These are phyloP conservation scores for Saccopteryx bilineata DNA, from an alignment of 2,113 vertebrate genomes.

Conservation along the genomic window DNA sequence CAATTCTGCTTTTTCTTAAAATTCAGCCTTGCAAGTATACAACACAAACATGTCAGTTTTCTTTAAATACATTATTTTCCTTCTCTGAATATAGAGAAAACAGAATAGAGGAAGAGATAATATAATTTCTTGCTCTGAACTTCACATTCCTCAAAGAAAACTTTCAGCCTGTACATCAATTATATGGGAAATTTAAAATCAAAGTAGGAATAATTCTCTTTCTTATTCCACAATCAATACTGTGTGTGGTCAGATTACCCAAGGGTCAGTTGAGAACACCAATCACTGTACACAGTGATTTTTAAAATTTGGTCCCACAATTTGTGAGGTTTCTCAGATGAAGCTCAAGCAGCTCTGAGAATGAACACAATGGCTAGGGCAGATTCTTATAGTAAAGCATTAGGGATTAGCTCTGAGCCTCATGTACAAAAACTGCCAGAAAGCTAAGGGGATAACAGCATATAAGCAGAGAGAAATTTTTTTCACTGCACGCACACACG, in stretches of 20 bases:
- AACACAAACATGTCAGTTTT: not conserved
- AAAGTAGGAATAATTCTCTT: constrained; percentile 59
- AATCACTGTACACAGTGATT: not conserved
- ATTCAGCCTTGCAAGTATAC: not conserved
- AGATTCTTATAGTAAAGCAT: constrained; percentile 45
- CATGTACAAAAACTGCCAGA: constrained; percentile 11
- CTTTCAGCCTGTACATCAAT: not conserved
- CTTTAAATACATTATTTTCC: constrained; percentile 42
- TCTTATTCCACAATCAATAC: constrained; percentile 35
- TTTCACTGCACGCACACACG: not conserved
- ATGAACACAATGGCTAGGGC: constrained; percentile 48
- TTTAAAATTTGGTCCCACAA: constrained; percentile 12
- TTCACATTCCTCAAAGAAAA: constrained; percentile 29
- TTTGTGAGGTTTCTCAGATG: constrained; percentile 63
- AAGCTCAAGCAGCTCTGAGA: constrained; percentile 58
- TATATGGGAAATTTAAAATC: constrained; percentile 54
- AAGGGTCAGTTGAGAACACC: not conserved
- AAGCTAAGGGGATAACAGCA: not conserved
- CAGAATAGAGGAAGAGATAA: not conserved
- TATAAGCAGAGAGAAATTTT: constrained; percentile 17
- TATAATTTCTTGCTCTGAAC: not conserved
- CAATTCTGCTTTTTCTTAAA: constrained; percentile 15
- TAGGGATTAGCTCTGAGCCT: constrained; percentile 29
- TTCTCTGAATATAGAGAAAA: constrained; percentile 40
- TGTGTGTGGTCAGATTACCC: constrained; percentile 42